These are phyloP conservation scores for Meles meles DNA, from an alignment of 2,113 vertebrate genomes.

Conservation along the genomic window DNA sequence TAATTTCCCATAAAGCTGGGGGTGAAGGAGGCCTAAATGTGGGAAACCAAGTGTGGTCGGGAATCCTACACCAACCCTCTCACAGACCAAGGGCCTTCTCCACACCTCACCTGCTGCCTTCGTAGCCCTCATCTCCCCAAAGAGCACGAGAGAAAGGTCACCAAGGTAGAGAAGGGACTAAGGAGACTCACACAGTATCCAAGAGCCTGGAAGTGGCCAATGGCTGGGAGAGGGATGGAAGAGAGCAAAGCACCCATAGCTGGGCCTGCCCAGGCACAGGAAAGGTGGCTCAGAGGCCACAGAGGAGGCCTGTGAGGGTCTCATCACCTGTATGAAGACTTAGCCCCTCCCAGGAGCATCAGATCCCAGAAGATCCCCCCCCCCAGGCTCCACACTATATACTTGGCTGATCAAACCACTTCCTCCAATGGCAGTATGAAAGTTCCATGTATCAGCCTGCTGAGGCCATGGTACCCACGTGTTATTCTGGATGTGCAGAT, in stretches of 20 bases:
- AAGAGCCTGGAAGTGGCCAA: neutral
- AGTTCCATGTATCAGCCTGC: neutral
- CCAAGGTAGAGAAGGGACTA: neutral
- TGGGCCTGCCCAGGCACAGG: too few relatives aligned
- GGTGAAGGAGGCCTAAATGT: neutral
- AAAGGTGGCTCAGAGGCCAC: neutral
- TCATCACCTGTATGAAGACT: neutral
- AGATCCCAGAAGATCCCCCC: neutral
- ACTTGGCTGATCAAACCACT: neutral
- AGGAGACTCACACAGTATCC: too few relatives aligned
- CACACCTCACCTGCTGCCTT: neutral
- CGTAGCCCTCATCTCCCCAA: too few relatives aligned
- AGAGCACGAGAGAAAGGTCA: neutral
- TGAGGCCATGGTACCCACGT: too few relatives aligned
- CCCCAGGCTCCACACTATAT: neutral
- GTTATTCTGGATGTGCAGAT: neutral
- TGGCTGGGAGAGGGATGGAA: too few relatives aligned
- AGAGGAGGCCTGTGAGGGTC: neutral
- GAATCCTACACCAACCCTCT: neutral
- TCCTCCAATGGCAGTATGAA: neutral
- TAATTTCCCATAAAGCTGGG: neutral
- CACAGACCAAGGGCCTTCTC: neutral
- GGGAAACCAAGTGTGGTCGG: neutral
- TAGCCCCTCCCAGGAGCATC: neutral
- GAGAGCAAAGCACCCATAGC: accelerated